Evolutionary conservation across 2,888 invertebrate genomes (phyloP).

Genomic region (Gari tellinella): DNA sequence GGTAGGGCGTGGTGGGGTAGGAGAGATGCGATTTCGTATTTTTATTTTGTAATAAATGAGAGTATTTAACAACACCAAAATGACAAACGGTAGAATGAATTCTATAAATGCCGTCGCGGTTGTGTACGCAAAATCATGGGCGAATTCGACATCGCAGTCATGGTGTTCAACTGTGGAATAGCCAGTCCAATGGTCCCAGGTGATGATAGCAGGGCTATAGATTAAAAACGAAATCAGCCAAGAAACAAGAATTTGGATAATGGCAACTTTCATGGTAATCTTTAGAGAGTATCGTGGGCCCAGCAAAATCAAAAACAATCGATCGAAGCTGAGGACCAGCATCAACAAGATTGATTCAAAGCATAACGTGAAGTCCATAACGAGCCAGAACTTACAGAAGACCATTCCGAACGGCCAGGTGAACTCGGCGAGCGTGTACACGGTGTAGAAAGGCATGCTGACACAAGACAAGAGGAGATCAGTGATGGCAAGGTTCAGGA

Average conservation of each 20-base stretch:
- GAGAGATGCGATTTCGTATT: no score
- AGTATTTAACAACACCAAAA: slow-evolving; percentile 56
- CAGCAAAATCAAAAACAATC: slow-evolving; percentile 59
- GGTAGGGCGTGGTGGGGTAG: no score
- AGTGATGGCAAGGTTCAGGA: slow-evolving; percentile 68
- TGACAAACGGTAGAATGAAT: slow-evolving; percentile 62
- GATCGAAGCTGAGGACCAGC: slow-evolving; percentile 67
- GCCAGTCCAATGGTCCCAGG: slow-evolving; percentile 65
- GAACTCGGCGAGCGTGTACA: slow-evolving; percentile 58
- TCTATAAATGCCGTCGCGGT: slow-evolving; percentile 62
- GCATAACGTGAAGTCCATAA: slow-evolving; percentile 66
- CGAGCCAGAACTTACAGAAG: slow-evolving; percentile 68
- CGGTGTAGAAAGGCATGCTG: slow-evolving; percentile 70
- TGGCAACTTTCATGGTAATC: slow-evolving; percentile 54
- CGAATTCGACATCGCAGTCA: slow-evolving; percentile 71
- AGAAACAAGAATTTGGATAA: slow-evolving; percentile 48
- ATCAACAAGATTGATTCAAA: slow-evolving; percentile 66
- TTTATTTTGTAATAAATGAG: slow-evolving; percentile 42
- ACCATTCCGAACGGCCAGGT: slow-evolving; percentile 67
- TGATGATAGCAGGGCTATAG: slow-evolving; percentile 69
- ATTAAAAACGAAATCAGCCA: slow-evolving; percentile 67
- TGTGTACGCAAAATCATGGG: slow-evolving; percentile 56
- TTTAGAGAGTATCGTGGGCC: slow-evolving; percentile 59
- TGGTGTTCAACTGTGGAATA: slow-evolving; percentile 44
- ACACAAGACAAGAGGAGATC: slow-evolving; percentile 63